phyloP scores from a whole-genome alignment of 2,888 invertebrate species.

The Agrochola circellaris region DNA sequence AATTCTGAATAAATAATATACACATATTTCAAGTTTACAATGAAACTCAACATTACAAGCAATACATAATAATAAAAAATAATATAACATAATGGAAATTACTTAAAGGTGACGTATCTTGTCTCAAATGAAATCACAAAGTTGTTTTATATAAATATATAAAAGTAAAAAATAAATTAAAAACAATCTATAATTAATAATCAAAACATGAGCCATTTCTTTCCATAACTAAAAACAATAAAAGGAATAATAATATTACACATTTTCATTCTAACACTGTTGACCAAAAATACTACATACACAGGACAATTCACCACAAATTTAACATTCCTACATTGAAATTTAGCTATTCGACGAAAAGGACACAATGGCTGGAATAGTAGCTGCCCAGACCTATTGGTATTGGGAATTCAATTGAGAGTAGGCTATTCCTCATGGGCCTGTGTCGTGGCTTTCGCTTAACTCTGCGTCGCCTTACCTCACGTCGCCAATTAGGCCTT shows the following conservation, averaged over 20 bases:
- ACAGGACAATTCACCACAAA: conserved; percentile 75
- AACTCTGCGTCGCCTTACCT: conserved; percentile 78
- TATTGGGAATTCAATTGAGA: conserved; percentile 92
- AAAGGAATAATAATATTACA: conserved; percentile 51
- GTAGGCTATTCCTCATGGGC: conserved; percentile 73
- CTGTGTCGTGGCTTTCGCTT: conserved; percentile 74
- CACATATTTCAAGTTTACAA: conserved; percentile 30
- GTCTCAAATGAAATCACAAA: conserved; percentile 58
- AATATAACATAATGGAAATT: conserved; percentile 30
- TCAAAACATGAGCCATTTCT: conserved; percentile 57
- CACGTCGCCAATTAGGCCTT: conserved; percentile 84
- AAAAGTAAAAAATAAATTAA: conserved; percentile 66
- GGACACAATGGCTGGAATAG: conserved; percentile 92
- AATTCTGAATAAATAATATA: conserved; percentile 51
- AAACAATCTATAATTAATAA: conserved; percentile 63
- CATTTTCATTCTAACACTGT: conserved; percentile 83
- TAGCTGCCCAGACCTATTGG: conserved; percentile 92
- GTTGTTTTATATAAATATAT: conserved; percentile 34
- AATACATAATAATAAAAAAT: conserved; percentile 24
- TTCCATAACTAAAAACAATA: conserved; percentile 53
- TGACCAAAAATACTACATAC: conserved; percentile 75
- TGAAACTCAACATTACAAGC: conserved; percentile 11
- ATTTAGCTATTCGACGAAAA: conserved; percentile 91
- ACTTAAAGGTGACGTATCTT: conserved; percentile 26
- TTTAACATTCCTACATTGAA: conserved; percentile 72